phyloP scores from a whole-genome alignment of 2,888 invertebrate genomes.

The Drosophila mulleri region DNA sequence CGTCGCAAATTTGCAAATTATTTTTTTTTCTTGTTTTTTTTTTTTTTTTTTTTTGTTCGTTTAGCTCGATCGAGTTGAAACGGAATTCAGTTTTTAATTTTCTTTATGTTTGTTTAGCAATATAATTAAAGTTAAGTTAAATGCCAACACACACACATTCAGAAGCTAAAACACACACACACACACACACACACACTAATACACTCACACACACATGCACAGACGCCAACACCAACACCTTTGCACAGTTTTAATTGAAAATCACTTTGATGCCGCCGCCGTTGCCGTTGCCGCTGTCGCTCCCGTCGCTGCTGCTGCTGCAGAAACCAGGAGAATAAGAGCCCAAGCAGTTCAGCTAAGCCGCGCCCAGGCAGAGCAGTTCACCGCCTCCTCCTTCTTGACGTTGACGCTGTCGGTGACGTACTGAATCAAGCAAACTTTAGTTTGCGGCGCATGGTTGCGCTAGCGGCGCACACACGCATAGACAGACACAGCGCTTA shows the following conservation, averaged over 20 bases:
- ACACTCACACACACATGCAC: slow-evolving; percentile 24
- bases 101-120: slow-evolving; percentile 57
- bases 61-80: slow-evolving; percentile 49
- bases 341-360: slow-evolving; percentile 45
- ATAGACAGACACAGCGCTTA: slow-evolving; percentile 11
- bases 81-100: slow-evolving; percentile 50
- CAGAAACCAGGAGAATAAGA: slow-evolving; percentile 35
- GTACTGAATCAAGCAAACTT: slow-evolving; percentile 75
- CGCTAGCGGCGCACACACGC: slow-evolving; percentile 37
- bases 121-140: slow-evolving; percentile 71
- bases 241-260: slow-evolving; percentile 65
- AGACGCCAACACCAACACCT: slow-evolving; percentile 48
- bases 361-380: slow-evolving; percentile 55
- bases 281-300: slow-evolving; percentile 19
- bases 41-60: slow-evolving; percentile 18
- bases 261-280: slow-evolving; percentile 63
- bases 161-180: slow-evolving; percentile 18
- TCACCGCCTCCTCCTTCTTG: slow-evolving; percentile 79
- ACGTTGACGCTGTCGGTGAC: slow-evolving; percentile 77
- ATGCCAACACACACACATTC: slow-evolving; percentile 50
- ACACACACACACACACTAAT: slow-evolving; percentile 13
- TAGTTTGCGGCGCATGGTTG: slow-evolving; percentile 68
- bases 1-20: slow-evolving; percentile 65
- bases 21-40: slow-evolving; percentile 33
- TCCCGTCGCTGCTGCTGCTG: slow-evolving; percentile 15